These are phyloP conservation scores for Ctenodactylus gundi DNA, from an alignment of 2,113 vertebrate genomes.

Conservation along the genomic window DNA sequence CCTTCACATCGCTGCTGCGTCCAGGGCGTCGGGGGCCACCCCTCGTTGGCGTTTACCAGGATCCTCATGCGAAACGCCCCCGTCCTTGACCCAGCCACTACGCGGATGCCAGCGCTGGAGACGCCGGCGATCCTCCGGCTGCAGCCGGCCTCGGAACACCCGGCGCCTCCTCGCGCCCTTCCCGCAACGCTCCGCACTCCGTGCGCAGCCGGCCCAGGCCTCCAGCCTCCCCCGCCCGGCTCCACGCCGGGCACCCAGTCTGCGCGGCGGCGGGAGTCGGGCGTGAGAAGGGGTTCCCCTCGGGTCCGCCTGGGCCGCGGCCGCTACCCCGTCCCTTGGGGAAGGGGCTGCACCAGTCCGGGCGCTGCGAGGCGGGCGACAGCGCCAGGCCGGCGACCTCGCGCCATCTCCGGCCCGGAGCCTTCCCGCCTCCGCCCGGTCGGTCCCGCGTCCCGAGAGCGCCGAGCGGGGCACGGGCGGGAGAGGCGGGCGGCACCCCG, in stretches of 20 bases:
- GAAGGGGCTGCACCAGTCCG: neutral
- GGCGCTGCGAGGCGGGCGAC: neutral
- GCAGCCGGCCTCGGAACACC: neutral
- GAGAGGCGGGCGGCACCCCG: neutral
- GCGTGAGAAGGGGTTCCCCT: neutral
- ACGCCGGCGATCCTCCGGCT: neutral
- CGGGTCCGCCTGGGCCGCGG: neutral
- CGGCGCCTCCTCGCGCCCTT: neutral
- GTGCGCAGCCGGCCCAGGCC: conserved; percentile 57
- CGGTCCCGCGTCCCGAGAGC: neutral
- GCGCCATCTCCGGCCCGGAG: neutral
- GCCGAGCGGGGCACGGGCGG: neutral
- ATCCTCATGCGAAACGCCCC: neutral
- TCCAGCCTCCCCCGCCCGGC: neutral
- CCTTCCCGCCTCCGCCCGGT: conserved; percentile 41
- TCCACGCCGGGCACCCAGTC: neutral
- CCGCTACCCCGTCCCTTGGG: neutral
- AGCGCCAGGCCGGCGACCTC: neutral
- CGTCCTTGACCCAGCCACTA: neutral
- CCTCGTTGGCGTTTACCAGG: neutral
- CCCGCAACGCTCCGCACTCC: conserved; percentile 58
- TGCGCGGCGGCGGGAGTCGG: neutral
- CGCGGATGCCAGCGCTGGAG: conserved; percentile 34
- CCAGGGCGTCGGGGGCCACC: neutral
- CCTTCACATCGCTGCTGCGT: neutral